These are phyloP conservation scores for Glossosoma conforme DNA, from an alignment of 1,140 invertebrate genomes.

Conservation along the genomic window DNA sequence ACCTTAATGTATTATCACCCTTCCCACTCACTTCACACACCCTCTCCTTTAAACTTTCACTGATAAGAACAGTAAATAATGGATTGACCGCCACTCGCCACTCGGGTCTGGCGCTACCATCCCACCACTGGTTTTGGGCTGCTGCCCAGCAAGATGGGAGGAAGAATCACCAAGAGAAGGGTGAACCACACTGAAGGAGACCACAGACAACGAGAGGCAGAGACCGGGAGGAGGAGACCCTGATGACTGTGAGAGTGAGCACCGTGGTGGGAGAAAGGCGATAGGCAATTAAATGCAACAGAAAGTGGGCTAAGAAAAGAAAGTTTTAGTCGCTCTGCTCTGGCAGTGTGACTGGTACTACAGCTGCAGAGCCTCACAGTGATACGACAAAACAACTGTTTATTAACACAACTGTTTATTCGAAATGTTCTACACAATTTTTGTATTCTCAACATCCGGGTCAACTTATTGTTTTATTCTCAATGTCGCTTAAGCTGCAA, in stretches of 20 bases:
- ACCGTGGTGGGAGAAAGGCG: slow-evolving; percentile 5
- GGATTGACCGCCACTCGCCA: background rate
- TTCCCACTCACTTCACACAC: slow-evolving; percentile 5
- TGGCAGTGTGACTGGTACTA: no score
- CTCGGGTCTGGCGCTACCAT: slow-evolving; percentile 1
- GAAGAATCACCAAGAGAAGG: slow-evolving; percentile 20
- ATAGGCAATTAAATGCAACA: slow-evolving; percentile 12
- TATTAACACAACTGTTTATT: background rate
- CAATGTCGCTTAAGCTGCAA: no score
- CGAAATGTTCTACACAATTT: no score
- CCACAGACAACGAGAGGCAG: slow-evolving; percentile 7
- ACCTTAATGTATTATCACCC: no score
- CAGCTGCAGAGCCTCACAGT: background rate
- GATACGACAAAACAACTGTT: background rate
- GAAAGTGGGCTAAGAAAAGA: slow-evolving; percentile 27
- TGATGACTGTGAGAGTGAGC: slow-evolving; percentile 5
- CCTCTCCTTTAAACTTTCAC: slow-evolving; percentile 6
- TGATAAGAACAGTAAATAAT: no score
- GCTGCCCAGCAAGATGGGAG: slow-evolving; percentile 9
- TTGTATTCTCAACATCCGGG: no score
- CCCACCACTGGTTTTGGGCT: background rate
- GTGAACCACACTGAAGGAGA: slow-evolving; percentile 6
- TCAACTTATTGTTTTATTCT: no score
- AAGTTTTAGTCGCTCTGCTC: slow-evolving; percentile 20
- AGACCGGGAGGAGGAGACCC: slow-evolving; percentile 9